Conservation (phyloP, 2,888 invertebrate species). For the Halictus ligatus region DNA sequence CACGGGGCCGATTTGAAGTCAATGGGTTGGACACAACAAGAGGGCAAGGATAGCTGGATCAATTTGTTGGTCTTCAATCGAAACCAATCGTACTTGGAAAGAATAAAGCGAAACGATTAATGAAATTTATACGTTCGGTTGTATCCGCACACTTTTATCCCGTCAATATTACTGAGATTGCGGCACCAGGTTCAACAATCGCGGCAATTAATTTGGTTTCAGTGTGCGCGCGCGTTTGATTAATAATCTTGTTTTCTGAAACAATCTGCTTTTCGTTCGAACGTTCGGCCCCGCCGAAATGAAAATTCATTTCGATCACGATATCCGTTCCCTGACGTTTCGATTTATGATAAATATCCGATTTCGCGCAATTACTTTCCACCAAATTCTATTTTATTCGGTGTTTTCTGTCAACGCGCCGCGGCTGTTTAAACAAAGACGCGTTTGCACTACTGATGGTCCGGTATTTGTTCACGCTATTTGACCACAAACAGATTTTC, state of each 20-base stretch:
- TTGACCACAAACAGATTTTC: neutral
- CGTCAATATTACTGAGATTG: neutral
- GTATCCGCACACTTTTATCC: neutral
- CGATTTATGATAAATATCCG: slow-evolving; percentile 27
- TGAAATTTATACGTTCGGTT: neutral
- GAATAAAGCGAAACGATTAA: neutral
- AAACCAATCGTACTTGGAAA: neutral
- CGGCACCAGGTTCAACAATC: neutral
- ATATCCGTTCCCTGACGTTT: slow-evolving; percentile 2
- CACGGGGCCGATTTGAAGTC: neutral
- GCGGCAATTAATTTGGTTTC: neutral
- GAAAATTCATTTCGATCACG: slow-evolving; percentile 45
- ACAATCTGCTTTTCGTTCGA: neutral
- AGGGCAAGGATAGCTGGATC: neutral
- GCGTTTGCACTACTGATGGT: neutral
- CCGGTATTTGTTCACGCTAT: neutral
- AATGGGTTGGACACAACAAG: neutral
- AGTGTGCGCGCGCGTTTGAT: neutral
- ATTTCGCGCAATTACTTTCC: slow-evolving; percentile 17
- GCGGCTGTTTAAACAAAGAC: neutral
- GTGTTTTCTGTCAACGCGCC: neutral
- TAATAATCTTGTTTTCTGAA: slow-evolving; percentile 3
- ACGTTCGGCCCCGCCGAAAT: neutral
- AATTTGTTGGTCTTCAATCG: neutral
- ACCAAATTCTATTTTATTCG: neutral